phyloP scores from a whole-genome alignment of 2,797 vertebrate species.

The Rhinogobio ventralis region DNA sequence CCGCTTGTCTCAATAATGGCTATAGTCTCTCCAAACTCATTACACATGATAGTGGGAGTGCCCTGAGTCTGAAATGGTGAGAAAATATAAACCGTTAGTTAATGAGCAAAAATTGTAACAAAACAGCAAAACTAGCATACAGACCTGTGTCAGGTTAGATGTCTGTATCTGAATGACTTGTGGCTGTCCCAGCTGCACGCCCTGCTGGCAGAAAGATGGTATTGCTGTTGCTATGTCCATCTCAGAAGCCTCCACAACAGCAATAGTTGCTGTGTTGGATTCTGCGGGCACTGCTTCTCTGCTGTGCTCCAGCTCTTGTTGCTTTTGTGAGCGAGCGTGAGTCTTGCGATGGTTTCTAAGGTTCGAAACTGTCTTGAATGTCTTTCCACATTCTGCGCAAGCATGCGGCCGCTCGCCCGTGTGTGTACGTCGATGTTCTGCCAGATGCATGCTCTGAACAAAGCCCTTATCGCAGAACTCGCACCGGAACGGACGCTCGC shows the following conservation, averaged over 20 bases:
- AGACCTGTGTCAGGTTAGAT: slow-evolving; percentile 77
- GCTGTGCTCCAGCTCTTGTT: slow-evolving; percentile 65
- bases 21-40: slow-evolving; percentile 91
- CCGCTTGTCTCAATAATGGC: slow-evolving; percentile 91
- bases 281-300: slow-evolving; percentile 49
- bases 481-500: slow-evolving; percentile 80
- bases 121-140: not conserved
- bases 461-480: slow-evolving; percentile 77
- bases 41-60: slow-evolving; percentile 89
- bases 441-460: slow-evolving; percentile 82
- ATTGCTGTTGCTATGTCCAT: slow-evolving; percentile 65
- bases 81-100: not conserved
- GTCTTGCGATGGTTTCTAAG: slow-evolving; percentile 84
- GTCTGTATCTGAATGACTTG: slow-evolving; percentile 82
- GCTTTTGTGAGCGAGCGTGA: slow-evolving; percentile 68
- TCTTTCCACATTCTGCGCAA: slow-evolving; percentile 79
- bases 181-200: slow-evolving; percentile 66
- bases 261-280: slow-evolving; percentile 54
- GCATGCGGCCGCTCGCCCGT: slow-evolving; percentile 79
- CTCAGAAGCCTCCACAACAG: slow-evolving; percentile 67
- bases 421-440: slow-evolving; percentile 81
- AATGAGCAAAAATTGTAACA: not conserved
- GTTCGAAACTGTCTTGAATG: slow-evolving; percentile 85
- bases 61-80: slow-evolving; percentile 67
- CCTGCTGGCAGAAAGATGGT: slow-evolving; percentile 58